Evolutionary conservation across 1,140 invertebrate genomes (phyloP).

Genomic region (Musca domestica): DNA sequence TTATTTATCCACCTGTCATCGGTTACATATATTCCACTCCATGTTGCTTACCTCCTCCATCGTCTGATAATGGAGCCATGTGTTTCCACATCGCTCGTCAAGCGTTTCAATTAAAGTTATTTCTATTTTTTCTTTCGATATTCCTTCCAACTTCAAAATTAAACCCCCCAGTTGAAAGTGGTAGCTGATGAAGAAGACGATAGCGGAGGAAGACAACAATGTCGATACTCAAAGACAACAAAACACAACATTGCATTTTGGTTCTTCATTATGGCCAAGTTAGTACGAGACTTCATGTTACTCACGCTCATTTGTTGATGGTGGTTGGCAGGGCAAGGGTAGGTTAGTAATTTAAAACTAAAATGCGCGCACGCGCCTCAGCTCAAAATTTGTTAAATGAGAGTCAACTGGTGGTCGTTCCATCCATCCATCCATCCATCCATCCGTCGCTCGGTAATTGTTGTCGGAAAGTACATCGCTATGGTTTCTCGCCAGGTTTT

Average conservation of each 20-base stretch:
- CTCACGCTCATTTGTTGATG: neutral
- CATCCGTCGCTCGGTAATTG: too few species aligned
- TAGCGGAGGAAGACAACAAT: too few species aligned
- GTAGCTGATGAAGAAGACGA: neutral
- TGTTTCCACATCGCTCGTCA: slow-evolving; percentile 54
- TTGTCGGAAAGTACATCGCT: too few species aligned
- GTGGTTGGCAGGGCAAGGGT: neutral
- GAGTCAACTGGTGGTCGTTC: neutral
- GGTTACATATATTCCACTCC: too few species aligned
- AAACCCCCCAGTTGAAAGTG: neutral
- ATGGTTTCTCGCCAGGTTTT: too few species aligned
- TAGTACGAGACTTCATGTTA: neutral
- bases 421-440: too few species aligned
- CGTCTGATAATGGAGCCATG: slow-evolving; percentile 38
- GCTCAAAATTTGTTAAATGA: neutral
- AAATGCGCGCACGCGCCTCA: slow-evolving; percentile 8
- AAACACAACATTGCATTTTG: too few species aligned
- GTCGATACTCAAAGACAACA: too few species aligned
- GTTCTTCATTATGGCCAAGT: neutral
- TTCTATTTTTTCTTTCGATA: too few species aligned
- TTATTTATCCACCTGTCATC: too few species aligned
- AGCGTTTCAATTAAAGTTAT: slow-evolving; percentile 46
- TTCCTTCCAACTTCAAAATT: too few species aligned
- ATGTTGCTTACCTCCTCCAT: too few species aligned
- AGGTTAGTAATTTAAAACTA: slow-evolving; percentile 10